Percentiles rank a stretch among this genome's conserved stretches.
Evolutionary conservation across 2,113 vertebrate genomes (phyloP).

Genomic region (Bombycilla garrulus): DNA sequence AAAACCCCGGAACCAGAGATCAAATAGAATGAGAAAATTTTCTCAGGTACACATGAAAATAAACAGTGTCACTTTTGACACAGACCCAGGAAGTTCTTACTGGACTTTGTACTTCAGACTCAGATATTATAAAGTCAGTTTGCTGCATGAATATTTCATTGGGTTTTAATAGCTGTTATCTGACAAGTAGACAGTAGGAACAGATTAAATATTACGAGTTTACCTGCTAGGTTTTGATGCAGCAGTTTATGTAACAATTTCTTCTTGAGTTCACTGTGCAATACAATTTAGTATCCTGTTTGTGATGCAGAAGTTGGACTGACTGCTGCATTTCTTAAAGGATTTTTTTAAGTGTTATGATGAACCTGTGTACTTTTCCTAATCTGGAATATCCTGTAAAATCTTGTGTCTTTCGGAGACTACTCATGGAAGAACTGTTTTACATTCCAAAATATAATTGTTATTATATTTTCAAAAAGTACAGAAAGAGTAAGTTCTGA

Average conservation of each 20-base stretch:
- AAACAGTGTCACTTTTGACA: not conserved
- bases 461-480: not conserved
- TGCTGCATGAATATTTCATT: not conserved
- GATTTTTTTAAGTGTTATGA: not conserved
- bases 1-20: constrained; percentile 91
- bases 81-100: not conserved
- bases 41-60: constrained; percentile 71
- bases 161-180: not conserved
- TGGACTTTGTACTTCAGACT: not conserved
- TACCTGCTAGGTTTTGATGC: not conserved
- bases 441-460: not conserved
- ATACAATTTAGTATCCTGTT: not conserved
- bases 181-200: not conserved
- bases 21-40: constrained; percentile 77
- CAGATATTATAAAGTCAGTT: not conserved
- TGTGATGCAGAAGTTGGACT: not conserved
- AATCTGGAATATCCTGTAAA: not conserved
- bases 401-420: not conserved
- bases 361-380: not conserved
- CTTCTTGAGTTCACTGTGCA: not conserved
- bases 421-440: not conserved
- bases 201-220: not conserved
- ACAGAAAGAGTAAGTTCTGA: not conserved
- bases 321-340: not conserved
- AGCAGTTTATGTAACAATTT: not conserved